Evolutionary conservation across 2,888 invertebrate species (phyloP), one percentile per base, ranked within the genome.

Genomic region (Scaptomyza parva): DNA sequence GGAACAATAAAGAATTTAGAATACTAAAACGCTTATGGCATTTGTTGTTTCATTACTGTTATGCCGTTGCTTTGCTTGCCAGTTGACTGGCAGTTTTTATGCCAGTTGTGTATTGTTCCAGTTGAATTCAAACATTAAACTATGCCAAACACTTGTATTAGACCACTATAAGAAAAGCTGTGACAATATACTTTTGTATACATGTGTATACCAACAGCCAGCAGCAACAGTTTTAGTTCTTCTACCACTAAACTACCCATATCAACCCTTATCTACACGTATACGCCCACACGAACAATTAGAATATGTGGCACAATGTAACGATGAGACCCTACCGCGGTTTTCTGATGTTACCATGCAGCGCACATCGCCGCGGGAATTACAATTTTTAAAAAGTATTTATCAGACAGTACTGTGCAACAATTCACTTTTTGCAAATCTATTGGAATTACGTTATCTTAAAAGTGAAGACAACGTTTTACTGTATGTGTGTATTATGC

Each of bases 11-110:
- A 50, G 37, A 58, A 72, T 67, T 76, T 61, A 77, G 53, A 70
- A 64, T 63, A 59, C 58, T 53, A 53, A 67, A 78, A 62, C 41
- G 70, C 78, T 75, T 17, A 22, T 28, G 70, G 70, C 76, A 70
- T 78, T 76, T 78, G 64, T 67, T 67, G 66, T 75, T 78, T 61
- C 70, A 66, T 53, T 52, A 53, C 72, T 66, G 60, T 70, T 76
- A 65, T 71, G 65, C 72, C 40, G 51, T 33, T 41, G 20, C 57
- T 40, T 17, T 24, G 26, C 24, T 62, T 28, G 35, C 41, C 41
- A 58, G 73, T 54, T 68, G 63, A 69, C 65, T 71, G 47, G 22
- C 52, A 53, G 43, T 28, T 73, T 61, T 41, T 44, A 39, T 58
- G 57, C 12, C 58, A 35, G 22, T 11, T 52, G 41, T 43, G 44